Base-by-base conservation (phyloP, 2,113 vertebrate species). In the Tinamus guttatus region DNA sequence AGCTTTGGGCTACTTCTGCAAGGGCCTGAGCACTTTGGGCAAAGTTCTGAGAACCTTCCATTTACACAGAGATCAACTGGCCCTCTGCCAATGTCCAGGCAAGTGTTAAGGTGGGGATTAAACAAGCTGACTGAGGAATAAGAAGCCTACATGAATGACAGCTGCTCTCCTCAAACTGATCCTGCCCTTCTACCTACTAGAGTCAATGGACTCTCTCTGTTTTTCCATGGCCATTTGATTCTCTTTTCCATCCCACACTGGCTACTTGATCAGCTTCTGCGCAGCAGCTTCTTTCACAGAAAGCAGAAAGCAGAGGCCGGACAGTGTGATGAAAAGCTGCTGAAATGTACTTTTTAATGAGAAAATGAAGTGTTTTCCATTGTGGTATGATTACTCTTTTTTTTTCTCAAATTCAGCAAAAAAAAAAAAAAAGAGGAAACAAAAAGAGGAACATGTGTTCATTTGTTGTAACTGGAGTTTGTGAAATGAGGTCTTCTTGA, bases 371-470 rank as follows among this genome's bases (percentile, higher is more conserved):
- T 97, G 96, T 97, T 98, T 98, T 97, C 83, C 96, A 93, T 85
- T 97, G 96, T 2, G 92, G 96, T 96, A 83, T 81, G 95, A 88
- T 94, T 85, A 54, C 75, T 95, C 81, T 91, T 95, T 43, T 49
- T 49, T 49, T 96, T 91, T 89, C 90, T 94, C 84, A 84, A 96
- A 96, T 95, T 98, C 96, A 97, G 88, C 94, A 97, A 95, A 97
- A 97, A 49, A 49, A 49, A 47, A 47, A 49, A 49, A 96, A 96
- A 98, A 97, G 97, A 95, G 97, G 98, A 98, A 98, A 96, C 76
- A 97, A 96, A 97, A 98, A 98, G 96, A 96, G 97, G 97, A 98
- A 98, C 96, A 77, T 90, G 40, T 95, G 83, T 95, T 98, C 97
- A 97, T 97, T 97, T 97, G 96, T 97, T 98, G 97, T 91, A 97